These are phyloP conservation scores for Laupala kohalensis DNA, from an alignment of 1,140 invertebrate genomes.

Conservation along the genomic window DNA sequence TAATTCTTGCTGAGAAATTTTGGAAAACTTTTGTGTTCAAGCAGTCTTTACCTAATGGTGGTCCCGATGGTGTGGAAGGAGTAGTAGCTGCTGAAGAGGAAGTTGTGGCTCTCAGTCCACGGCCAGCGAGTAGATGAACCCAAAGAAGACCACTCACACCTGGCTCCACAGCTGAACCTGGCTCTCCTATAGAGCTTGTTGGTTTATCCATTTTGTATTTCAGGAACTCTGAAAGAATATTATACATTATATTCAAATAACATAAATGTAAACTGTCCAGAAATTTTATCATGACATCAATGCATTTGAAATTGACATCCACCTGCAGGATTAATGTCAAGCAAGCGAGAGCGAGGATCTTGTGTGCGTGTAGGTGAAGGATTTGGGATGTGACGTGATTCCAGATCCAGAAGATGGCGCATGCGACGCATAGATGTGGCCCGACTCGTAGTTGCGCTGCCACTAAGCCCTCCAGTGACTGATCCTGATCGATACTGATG, in stretches of 20 bases:
- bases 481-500: constrained; percentile 27
- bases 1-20: too few species aligned
- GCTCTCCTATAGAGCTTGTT: constrained; percentile 16
- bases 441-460: constrained; percentile 35
- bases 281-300: background rate
- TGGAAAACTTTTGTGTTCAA: background rate
- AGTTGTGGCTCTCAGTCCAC: constrained; percentile 67
- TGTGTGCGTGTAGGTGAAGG: constrained; percentile 54
- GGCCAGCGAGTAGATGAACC: constrained; percentile 79
- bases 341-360: constrained; percentile 40
- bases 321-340: constrained; percentile 80
- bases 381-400: constrained; percentile 51
- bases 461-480: constrained; percentile 29
- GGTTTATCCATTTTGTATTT: constrained; percentile 85
- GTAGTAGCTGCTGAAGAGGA: constrained; percentile 47
- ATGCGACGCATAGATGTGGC: constrained; percentile 62
- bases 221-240: constrained; percentile 56
- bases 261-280: background rate
- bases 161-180: constrained; percentile 33
- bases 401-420: constrained; percentile 62
- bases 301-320: constrained; percentile 15
- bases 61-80: constrained; percentile 31
- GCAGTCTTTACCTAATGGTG: constrained; percentile 5
- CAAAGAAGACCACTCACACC: constrained; percentile 80
- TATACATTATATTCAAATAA: background rate